A percentile compares a stretch with the other conserved stretches of the same genome.
phyloP scores from a whole-genome alignment of 2,797 vertebrate genomes.

The Atherinosoma microstoma region DNA sequence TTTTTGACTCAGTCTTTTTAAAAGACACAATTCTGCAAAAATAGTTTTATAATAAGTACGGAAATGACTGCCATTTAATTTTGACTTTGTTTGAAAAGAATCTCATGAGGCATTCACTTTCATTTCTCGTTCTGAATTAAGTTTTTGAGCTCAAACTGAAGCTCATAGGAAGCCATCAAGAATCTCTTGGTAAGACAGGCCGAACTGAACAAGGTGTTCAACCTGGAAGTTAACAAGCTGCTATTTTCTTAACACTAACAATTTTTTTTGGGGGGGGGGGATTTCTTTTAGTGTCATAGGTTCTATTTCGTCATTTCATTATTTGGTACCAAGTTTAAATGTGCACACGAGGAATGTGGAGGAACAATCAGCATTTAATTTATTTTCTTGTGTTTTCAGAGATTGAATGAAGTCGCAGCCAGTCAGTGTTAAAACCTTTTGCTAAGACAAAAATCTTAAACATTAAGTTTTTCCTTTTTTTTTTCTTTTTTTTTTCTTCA shows the following conservation, averaged over 20 bases:
- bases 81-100: constrained; percentile 34
- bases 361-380: constrained; percentile 44
- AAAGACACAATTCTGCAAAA: constrained; percentile 8
- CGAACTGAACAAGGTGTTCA: constrained; percentile 37
- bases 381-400: constrained; percentile 32
- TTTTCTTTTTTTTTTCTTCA: not conserved
- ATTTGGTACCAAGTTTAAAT: constrained; percentile 61
- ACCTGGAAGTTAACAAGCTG: constrained; percentile 62
- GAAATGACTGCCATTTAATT: constrained; percentile 19
- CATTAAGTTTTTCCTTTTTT: constrained; percentile 2
- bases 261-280: constrained; percentile 1
- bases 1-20: constrained; percentile 25
- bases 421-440: constrained; percentile 60
- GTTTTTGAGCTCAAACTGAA: constrained; percentile 11
- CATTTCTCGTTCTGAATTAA: constrained; percentile 11
- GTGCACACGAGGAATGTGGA: constrained; percentile 43
- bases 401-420: constrained; percentile 52
- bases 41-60: not conserved
- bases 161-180: constrained; percentile 2
- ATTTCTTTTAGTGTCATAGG: constrained; percentile 12
- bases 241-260: constrained; percentile 63
- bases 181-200: constrained; percentile 19
- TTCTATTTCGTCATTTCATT: constrained; percentile 30
- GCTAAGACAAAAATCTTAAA: constrained; percentile 52
- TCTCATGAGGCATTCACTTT: constrained; percentile 37